A percentile compares a stretch with the other conserved stretches of the same genome.
Evolutionary conservation across 1,140 invertebrate genomes (phyloP).

Genomic region (Aphelinus atriplicis): DNA sequence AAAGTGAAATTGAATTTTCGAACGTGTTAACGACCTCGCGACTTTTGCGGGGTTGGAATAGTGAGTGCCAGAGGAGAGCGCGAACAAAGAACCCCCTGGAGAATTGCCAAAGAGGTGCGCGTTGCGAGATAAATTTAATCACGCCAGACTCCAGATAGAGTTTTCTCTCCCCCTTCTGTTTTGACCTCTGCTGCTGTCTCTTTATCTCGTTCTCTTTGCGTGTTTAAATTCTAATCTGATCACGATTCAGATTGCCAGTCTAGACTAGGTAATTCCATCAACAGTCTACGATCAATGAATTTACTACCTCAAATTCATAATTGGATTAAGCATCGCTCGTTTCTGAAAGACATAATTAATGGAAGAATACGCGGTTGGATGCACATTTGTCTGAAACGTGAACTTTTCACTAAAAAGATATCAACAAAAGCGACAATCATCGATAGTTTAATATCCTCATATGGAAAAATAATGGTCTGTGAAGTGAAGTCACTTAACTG

Average conservation of each 20-base stretch:
- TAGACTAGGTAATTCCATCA: slow-evolving; percentile 51
- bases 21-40: slow-evolving; percentile 48
- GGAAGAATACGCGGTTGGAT: too few species aligned
- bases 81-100: slow-evolving; percentile 43
- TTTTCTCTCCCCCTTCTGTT: not conserved
- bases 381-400: too few species aligned
- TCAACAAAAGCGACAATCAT: too few species aligned
- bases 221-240: slow-evolving; percentile 52
- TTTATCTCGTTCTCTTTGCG: slow-evolving; percentile 3
- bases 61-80: not conserved
- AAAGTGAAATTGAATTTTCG: slow-evolving; percentile 52
- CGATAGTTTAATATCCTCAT: too few species aligned
- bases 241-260: slow-evolving; percentile 52
- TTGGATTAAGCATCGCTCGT: too few species aligned
- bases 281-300: slow-evolving; percentile 46
- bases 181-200: not conserved
- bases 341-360: too few species aligned
- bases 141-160: slow-evolving; percentile 49
- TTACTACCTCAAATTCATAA: not conserved
- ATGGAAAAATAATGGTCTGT: too few species aligned
- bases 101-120: slow-evolving; percentile 51
- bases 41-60: slow-evolving; percentile 46
- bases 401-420: too few species aligned
- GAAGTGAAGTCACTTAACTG: too few species aligned
- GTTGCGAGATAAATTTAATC: slow-evolving; percentile 54